Evolutionary conservation across 2,888 invertebrate species (phyloP), one percentile per base, ranked within the genome.

Genomic region (Eristalis intricaria): DNA sequence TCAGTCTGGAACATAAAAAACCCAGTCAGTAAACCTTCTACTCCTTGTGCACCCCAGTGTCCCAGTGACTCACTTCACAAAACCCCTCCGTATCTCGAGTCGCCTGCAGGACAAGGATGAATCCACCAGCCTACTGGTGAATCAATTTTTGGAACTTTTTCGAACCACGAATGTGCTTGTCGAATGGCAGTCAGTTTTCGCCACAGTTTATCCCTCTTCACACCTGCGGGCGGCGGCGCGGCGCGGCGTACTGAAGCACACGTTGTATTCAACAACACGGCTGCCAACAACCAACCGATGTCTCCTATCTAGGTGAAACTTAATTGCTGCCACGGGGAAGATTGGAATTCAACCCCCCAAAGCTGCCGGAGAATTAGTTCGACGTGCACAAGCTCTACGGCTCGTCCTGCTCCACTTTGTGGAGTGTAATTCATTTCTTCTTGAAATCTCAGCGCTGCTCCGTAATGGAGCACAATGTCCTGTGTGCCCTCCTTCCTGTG

Each of bases 251-350:
- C 13, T 43, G 43, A 43, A n/a, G 50, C 15, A 19, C 35, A 22
- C 7, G 23, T 26, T 50, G 15, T 40, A 50, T 50, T 43, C 43
- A 43, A n/a, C 43, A 43, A 32, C 66, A 60, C 26, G 43, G 43
- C 35, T 32, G 19, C 50, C 23, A 63, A 50, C 23, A 1, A 23
- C 68, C 61, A 19, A 29, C 22, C 26, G 68, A 61, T 66, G 23
- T 22, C 60, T 13, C 38, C 60, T 35, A 76, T 75, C 35, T 76
- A 76, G 83, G 70, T 70, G 69, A 78, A 74, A 78, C 78, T 78
- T 86, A 86, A 86, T 83, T 86, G 78, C 83, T 86, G 65, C 75
- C 70, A 66, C 40, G 74, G 83, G 78, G 69, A 74, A 83, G 78
- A 86, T 79, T 70, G 83, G 66, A 86, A 86, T 75, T 58, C 78